Percentiles rank a stretch among this genome's conserved stretches.
Evolutionary conservation across 2,888 invertebrate genomes (phyloP).

Genomic region (Operophtera brumata): DNA sequence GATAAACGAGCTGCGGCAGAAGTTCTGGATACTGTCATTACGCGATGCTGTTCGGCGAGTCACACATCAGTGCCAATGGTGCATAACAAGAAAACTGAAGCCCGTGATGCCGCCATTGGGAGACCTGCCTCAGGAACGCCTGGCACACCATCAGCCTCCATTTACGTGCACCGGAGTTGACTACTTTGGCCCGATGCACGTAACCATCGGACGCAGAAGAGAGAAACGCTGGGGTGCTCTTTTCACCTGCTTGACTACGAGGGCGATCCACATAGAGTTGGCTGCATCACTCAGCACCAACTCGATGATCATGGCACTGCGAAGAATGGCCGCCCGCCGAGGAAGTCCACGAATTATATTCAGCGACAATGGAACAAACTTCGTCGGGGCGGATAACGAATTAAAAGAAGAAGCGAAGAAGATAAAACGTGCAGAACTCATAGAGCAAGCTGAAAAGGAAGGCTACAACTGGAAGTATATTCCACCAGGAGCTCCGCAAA

Average conservation of each 20-base stretch:
- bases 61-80: too few species aligned
- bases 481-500: constrained; percentile 9
- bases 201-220: constrained; percentile 20
- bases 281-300: constrained; percentile 7
- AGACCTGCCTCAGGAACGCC: neutral
- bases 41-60: too few species aligned
- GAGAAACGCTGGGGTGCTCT: constrained; percentile 27
- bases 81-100: too few species aligned
- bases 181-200: constrained; percentile 26
- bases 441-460: too few species aligned
- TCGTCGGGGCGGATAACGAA: constrained; percentile 25
- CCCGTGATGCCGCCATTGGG: too few species aligned
- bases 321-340: constrained; percentile 29
- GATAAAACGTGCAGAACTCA: too few species aligned
- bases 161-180: constrained; percentile 15
- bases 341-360: constrained; percentile 26
- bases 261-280: constrained; percentile 14
- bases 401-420: constrained; percentile 13
- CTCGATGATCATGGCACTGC: constrained; percentile 29
- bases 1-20: too few species aligned
- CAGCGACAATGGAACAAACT: constrained; percentile 33
- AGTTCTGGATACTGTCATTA: too few species aligned
- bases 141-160: neutral
- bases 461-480: constrained; percentile 25
- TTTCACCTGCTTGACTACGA: constrained; percentile 32